Percentiles rank a stretch among this genome's conserved stretches.
Evolutionary conservation across 2,888 invertebrate species (phyloP).

Genomic region (Adela reaumurella): DNA sequence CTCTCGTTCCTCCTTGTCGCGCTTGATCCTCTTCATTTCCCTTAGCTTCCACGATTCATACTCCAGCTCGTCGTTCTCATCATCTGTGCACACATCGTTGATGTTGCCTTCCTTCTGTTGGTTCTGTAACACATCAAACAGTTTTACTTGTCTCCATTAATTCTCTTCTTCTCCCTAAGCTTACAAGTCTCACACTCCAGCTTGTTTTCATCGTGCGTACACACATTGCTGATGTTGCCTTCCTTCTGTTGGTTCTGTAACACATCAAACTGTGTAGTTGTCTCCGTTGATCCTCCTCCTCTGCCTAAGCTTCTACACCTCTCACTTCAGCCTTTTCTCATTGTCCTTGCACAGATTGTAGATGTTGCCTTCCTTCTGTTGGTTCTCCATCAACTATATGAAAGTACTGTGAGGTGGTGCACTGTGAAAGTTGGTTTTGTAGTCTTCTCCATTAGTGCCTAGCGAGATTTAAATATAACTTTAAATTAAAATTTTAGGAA

Average conservation of each 20-base stretch:
- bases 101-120: constrained; percentile 74
- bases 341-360: constrained; percentile 90
- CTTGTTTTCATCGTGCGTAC: constrained; percentile 94
- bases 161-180: constrained; percentile 89
- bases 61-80: constrained; percentile 93
- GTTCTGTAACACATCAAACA: constrained; percentile 31
- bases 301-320: constrained; percentile 97
- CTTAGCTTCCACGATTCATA: constrained; percentile 98
- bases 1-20: constrained; percentile 94
- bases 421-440: too few species aligned
- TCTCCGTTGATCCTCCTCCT: constrained; percentile 94
- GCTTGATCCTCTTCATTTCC: constrained; percentile 92
- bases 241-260: constrained; percentile 68
- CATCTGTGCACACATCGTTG: constrained; percentile 87
- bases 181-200: constrained; percentile 98
- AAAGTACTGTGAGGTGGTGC: too few species aligned
- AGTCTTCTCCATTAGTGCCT: too few species aligned
- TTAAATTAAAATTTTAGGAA: too few species aligned
- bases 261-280: constrained; percentile 68
- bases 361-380: constrained; percentile 72
- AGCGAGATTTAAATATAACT: too few species aligned
- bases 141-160: constrained; percentile 95
- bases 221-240: constrained; percentile 78
- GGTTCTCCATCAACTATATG: too few species aligned
- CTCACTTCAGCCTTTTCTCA: constrained; percentile 95